Evolutionary conservation across 1,140 invertebrate species (phyloP), one percentile per base, ranked within the genome.

Genomic region (Drosophila burlai): DNA sequence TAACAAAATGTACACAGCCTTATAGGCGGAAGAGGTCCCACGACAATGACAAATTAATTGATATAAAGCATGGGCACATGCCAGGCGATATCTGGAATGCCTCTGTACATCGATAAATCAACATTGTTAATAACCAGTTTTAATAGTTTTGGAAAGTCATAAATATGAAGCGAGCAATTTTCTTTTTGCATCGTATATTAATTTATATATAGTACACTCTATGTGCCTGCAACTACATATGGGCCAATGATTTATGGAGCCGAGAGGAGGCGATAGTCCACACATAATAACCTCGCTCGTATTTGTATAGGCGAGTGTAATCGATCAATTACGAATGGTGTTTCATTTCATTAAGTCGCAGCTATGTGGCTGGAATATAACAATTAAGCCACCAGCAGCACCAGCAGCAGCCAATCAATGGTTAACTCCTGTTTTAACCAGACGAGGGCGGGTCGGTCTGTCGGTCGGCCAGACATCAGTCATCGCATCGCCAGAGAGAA

Each of bases 401-500:
- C 1, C 6, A 10, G 2, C 16, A 21, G 52, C 50, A 49, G 72
- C 71, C 71, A 75, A 75, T 64, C 72, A 75, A 64, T 62, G 59
- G 29, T 75, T 75, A 64, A 52, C 72, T 55, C 59, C 46, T 75
- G 46, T 75, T 75, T 75, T 54, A 62, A 46, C 58, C 59, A 63
- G 62, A 68, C 47, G 26, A 52, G 36, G 31, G 42, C 40, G 31
- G 26, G 43, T 76, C 59, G 63, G 79, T 18, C n/a, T 2, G 31
- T 67, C 54, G 73, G 75, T 76, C 3, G 24, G 47, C 47, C 81
- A 86, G 83, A 85, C 83, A 85, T 89, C 82, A 73, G 63, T 63
- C 77, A 73, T 29, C 38, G 34, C 54, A 52, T 58, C 38, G 55
- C 46, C 34, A 50, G 61, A n/a, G 61, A n/a, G 73, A 86, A 75